Conservation (phyloP, 2,888 invertebrate species). For the Dynastes maya region DNA sequence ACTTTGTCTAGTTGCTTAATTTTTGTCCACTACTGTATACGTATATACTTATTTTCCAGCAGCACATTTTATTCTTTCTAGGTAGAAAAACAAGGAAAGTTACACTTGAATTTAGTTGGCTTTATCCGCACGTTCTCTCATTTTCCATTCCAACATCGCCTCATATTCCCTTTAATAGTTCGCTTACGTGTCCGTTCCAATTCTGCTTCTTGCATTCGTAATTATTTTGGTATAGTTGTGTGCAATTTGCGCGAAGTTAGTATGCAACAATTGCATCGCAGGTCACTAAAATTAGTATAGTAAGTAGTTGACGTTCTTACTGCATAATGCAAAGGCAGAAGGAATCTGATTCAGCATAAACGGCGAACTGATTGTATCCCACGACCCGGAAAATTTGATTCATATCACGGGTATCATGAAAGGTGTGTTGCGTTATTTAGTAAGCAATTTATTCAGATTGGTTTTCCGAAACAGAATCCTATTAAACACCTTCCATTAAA, state of each 20-base stretch:
- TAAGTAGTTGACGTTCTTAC: neutral
- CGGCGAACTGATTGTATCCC: neutral
- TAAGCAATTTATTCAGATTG: neutral
- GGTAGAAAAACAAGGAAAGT: too few species aligned
- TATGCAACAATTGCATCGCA: slow-evolving; percentile 7
- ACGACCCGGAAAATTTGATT: slow-evolving; percentile 5
- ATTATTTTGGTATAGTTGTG: neutral
- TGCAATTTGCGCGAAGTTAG: slow-evolving; percentile 10
- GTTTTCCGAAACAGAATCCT: neutral
- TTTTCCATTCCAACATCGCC: neutral
- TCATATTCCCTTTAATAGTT: neutral
- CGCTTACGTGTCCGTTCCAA: slow-evolving; percentile 12
- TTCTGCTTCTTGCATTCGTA: slow-evolving; percentile 3
- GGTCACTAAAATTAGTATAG: slow-evolving; percentile 1
- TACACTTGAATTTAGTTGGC: too few species aligned
- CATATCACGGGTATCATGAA: slow-evolving; percentile 25
- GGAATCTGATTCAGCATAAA: neutral
- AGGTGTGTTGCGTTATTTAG: neutral
- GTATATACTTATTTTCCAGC: too few species aligned
- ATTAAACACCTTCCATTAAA: neutral
- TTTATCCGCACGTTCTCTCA: neutral
- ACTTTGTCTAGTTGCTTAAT: too few species aligned
- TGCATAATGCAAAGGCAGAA: slow-evolving; percentile 20
- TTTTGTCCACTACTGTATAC: too few species aligned
- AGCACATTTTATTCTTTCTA: too few species aligned